A percentile compares a stretch with the other conserved stretches of the same genome.
These are phyloP conservation scores for Alcis repandata DNA, from an alignment of 2,888 invertebrate genomes.

Conservation along the genomic window DNA sequence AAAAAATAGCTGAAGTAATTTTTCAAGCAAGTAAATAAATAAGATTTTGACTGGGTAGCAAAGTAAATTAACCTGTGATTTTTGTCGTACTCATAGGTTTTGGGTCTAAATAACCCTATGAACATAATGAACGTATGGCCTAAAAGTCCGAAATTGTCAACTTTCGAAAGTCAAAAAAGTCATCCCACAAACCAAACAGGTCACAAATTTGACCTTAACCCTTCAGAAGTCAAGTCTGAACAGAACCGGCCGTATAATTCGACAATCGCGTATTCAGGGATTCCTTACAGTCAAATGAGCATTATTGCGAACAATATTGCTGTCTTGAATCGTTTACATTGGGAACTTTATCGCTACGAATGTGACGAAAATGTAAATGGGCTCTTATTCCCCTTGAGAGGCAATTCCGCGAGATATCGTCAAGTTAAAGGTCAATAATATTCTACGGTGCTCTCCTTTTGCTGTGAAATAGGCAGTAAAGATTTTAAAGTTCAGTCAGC, in stretches of 20 bases:
- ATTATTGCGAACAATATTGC: constrained; percentile 72
- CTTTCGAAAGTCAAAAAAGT: constrained; percentile 4
- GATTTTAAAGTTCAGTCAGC: constrained; percentile 38
- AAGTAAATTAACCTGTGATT: not conserved
- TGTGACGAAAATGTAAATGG: constrained; percentile 76
- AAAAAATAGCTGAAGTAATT: not conserved
- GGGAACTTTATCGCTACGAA: constrained; percentile 73
- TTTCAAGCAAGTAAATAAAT: not conserved
- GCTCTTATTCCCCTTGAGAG: constrained; percentile 59
- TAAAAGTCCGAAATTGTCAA: not conserved
- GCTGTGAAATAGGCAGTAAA: constrained; percentile 39
- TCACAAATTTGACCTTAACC: constrained; percentile 13
- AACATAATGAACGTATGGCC: not conserved
- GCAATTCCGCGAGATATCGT: constrained; percentile 59
- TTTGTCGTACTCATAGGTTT: too few species aligned
- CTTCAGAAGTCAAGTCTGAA: constrained; percentile 39
- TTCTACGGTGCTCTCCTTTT: constrained; percentile 42
- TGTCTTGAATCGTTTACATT: constrained; percentile 70
- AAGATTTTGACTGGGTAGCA: not conserved
- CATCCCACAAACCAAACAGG: constrained; percentile 9
- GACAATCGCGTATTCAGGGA: constrained; percentile 62
- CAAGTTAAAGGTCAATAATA: constrained; percentile 60
- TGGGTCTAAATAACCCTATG: too few species aligned
- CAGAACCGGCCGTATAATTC: constrained; percentile 59
- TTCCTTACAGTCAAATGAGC: constrained; percentile 65